These are phyloP conservation scores for Corella eumyota DNA, from an alignment of 23 tunicate species.

Conservation along the genomic window DNA sequence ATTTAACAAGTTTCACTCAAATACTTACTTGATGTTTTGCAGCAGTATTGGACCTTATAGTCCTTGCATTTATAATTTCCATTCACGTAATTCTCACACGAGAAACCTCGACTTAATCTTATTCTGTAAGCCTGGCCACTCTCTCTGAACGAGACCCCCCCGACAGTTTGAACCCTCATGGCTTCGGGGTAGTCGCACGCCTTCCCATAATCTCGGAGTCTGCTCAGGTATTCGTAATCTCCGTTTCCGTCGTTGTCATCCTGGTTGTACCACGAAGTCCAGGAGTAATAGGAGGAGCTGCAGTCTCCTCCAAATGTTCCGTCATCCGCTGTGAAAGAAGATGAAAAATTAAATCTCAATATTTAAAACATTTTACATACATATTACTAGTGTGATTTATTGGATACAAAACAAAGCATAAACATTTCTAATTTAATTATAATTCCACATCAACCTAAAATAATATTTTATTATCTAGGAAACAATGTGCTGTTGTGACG, in stretches of 20 bases:
- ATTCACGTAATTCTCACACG: constrained; percentile 13
- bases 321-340: no score
- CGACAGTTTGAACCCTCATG: constrained; percentile 5
- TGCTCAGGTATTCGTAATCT: constrained; percentile 2
- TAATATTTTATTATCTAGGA: no score
- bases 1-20: no score
- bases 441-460: no score
- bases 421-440: no score
- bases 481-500: no score
- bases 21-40: neutral
- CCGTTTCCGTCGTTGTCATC: constrained; percentile 5
- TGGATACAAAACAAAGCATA: no score
- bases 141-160: constrained; percentile 4
- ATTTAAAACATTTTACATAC: no score
- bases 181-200: constrained; percentile 11
- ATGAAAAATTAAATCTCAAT: no score
- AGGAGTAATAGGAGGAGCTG: constrained; percentile 1
- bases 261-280: constrained; percentile 14
- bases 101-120: constrained; percentile 1
- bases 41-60: constrained; percentile 16
- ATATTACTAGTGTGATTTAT: no score
- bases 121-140: neutral
- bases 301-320: no score
- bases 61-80: constrained; percentile 12
- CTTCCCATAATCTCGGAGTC: neutral